Base-by-base conservation (phyloP, 1,140 invertebrate genomes). In the Liolophura sinensis region DNA sequence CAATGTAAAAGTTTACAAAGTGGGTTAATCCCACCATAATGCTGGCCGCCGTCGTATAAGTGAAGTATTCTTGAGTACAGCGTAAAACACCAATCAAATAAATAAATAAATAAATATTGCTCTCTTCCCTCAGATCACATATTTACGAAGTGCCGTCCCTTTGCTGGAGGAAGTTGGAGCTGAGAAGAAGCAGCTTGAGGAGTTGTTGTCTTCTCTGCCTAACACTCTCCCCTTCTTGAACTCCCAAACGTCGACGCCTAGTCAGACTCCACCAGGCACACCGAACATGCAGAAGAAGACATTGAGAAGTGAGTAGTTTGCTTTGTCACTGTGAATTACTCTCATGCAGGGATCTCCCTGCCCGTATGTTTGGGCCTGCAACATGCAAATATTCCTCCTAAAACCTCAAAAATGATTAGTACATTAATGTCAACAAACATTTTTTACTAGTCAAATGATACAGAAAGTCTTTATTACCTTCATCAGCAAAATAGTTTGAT, bases 71-170 rank as follows among this genome's bases (percentile, higher is more conserved):
- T 40, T 3, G 31, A 40, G 9, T 40, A 40, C 9, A 9, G 3
- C 31, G 31, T 40, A 9, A 5, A 3, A 40, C 7, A 4, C 11
- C 48, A 4, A 24, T 62, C 20, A 64, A 31, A 14, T 6, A 25
- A 61, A 46, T 64, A 22, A 5, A 9, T 40, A 5, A 40, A 40
- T 40, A 3, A 51, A 7, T 65, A 3, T 16, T 14, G 6, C 20
- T 1, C 46, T 24, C 25, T 48, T 64, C 50, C 71, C 73, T 56
- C 70, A 88, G 87, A 75, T 88, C 14, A 73, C 73, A 1, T 87
- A 88, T 72, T 70, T 89, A 14, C 85, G 85, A 72, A 78, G 78
- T 60, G 80, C 88, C 51, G 57, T 74, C 15, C 31, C 58, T 18
- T 62, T 60, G 61, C 68, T 74, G 64, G 77, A 75, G 54, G 80